Conservation (phyloP, 2,888 invertebrate genomes). For the Ceramica pisi region DNA sequence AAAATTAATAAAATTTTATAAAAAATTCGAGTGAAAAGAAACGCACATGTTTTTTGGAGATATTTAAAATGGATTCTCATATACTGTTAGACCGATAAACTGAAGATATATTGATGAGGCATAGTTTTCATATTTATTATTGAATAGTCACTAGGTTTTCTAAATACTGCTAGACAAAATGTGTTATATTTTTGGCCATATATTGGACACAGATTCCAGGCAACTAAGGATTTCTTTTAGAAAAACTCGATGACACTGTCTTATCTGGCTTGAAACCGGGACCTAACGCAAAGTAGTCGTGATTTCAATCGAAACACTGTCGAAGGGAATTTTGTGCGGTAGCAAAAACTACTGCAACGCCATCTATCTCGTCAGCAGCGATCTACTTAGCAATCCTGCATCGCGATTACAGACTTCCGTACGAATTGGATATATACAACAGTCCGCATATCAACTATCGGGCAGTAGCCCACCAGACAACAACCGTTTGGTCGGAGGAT, state of each 20-base stretch:
- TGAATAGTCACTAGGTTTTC: background rate
- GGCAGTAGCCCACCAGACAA: no score
- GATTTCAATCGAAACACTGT: no score
- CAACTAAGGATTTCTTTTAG: background rate
- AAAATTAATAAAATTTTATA: slow-evolving; percentile 20
- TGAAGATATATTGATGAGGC: background rate
- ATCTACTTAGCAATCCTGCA: no score
- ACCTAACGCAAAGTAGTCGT: background rate
- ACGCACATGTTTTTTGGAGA: background rate
- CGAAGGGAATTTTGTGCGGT: no score
- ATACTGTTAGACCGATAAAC: background rate
- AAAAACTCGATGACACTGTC: background rate
- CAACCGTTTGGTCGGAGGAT: no score
- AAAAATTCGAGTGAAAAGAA: background rate
- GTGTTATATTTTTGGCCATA: background rate
- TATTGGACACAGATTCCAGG: background rate
- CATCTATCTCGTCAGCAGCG: no score
- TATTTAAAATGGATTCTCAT: slow-evolving; percentile 3
- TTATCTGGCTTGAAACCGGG: background rate
- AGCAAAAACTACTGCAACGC: no score
- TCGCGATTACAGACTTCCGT: no score
- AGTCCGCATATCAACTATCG: no score
- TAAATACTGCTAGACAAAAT: background rate
- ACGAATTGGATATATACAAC: no score
- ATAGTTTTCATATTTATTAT: background rate